phyloP scores from a whole-genome alignment of 2,797 vertebrate species.

The Oreonectes daqikongensis region DNA sequence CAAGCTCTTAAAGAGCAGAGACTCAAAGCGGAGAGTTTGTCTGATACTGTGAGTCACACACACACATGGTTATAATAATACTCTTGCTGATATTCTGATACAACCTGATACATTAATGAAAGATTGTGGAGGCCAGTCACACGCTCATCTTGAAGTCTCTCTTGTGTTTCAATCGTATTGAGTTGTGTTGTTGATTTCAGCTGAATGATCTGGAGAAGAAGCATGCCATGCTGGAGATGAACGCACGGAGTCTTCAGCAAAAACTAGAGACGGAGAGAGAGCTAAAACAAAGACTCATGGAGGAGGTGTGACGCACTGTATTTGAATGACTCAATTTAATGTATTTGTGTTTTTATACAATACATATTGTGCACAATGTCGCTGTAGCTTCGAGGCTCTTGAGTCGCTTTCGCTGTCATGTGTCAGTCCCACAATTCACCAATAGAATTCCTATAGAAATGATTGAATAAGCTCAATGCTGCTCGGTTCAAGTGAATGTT shows the following conservation, averaged over 20 bases:
- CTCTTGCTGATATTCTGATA: too few relatives aligned
- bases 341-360: too few relatives aligned
- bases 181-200: conserved; percentile 65
- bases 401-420: too few relatives aligned
- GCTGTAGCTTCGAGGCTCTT: too few relatives aligned
- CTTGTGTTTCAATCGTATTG: background rate
- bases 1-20: conserved; percentile 97
- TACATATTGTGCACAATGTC: too few relatives aligned
- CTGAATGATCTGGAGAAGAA: conserved; percentile 98
- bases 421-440: too few relatives aligned
- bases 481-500: background rate
- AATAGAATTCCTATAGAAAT: too few relatives aligned
- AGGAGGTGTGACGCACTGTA: conserved; percentile 80
- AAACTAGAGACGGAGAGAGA: conserved; percentile 97
- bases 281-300: conserved; percentile 95
- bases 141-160: background rate
- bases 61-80: too few relatives aligned
- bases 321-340: too few relatives aligned
- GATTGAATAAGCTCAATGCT: too few relatives aligned
- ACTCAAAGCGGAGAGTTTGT: conserved; percentile 97
- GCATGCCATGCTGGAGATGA: conserved; percentile 98
- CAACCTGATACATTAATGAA: too few relatives aligned
- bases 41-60: conserved; percentile 85
- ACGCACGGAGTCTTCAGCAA: conserved; percentile 94
- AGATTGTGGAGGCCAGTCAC: too few relatives aligned